Conservation (phyloP, 2,888 invertebrate species). For the Latrodectus hesperus region DNA sequence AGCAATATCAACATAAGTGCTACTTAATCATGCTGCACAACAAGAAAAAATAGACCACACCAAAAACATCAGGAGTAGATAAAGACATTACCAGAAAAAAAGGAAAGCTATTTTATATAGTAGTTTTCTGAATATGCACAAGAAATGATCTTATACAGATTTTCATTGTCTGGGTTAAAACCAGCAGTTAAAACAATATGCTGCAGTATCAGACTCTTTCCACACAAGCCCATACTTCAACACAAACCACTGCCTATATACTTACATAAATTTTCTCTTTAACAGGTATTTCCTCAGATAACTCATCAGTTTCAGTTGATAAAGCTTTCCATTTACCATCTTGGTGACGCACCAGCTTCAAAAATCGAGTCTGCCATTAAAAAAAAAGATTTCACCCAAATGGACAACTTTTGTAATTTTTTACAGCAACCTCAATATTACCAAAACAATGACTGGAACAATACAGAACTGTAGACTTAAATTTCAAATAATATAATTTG, state of each 20-base stretch:
- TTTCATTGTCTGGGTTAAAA: constrained; percentile 12
- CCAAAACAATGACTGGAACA: constrained; percentile 4
- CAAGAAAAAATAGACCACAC: constrained; percentile 55
- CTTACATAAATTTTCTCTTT: constrained; percentile 64
- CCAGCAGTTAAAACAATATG: constrained; percentile 27
- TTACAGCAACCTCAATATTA: constrained; percentile 9
- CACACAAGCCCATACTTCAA: background rate
- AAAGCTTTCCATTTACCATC: constrained; percentile 67
- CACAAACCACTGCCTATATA: constrained; percentile 24
- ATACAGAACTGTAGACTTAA: background rate
- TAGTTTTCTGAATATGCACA: background rate
- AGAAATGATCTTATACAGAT: background rate
- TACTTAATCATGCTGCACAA: constrained; percentile 34
- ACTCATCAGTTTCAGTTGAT: constrained; percentile 57
- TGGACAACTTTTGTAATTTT: constrained; percentile 32
- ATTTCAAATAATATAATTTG: background rate
- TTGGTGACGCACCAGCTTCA: constrained; percentile 66
- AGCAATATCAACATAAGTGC: constrained; percentile 10
- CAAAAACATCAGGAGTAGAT: constrained; percentile 62
- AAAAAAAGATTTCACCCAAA: constrained; percentile 65
- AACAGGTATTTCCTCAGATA: constrained; percentile 33
- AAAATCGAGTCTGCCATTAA: constrained; percentile 66
- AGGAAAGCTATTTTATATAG: constrained; percentile 14
- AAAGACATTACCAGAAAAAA: constrained; percentile 22
- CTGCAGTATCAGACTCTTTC: constrained; percentile 30